Evolutionary conservation across 2,797 vertebrate genomes (phyloP), one percentile per base, ranked within the genome.

Genomic region (Phalanger gymnotis): DNA sequence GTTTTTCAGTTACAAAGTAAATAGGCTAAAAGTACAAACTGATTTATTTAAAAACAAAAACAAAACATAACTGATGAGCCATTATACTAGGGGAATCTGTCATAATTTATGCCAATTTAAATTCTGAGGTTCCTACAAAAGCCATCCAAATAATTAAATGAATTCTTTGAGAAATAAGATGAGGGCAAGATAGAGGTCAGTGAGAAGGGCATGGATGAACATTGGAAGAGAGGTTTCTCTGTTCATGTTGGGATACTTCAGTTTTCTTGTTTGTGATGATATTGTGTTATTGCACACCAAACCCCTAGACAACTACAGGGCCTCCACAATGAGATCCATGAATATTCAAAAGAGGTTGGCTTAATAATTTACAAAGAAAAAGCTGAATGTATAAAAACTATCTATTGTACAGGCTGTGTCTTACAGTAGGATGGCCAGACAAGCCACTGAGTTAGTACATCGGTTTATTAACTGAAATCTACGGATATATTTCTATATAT

Each of bases 11-110:
- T 92, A 94, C 93, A 92, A 95, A 56, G 94, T 52, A 30, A 95
- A 93, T 31, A 90, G 56, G 94, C 95, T 95, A 95, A 95, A 96
- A 97, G 94, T 94, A 95, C 51, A 95, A 93, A 92, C 53, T 87
- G 56, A 91, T 96, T 94, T 96, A 81, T 54, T 40, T 22, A 58
- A 7, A 81, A 91, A 94, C 16, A 73, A 73, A 81, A 40, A 54
- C 13, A 96, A 81, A 93, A 61, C 25, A 47, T 22, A 51, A 87
- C 40, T 56, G 94, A 93, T 94, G 90, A 94, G 91, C 91, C 31
- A 54, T 94, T 96, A 94, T 92, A 94, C 89, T 5, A 10, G 30
- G 28, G 94, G 91, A 90, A 0, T 25, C 40, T 47, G 40, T 47
- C 10, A 47, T 47, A 87, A 87, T 87, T 87, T 87, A 87, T 87